A percentile compares a stretch with the other conserved stretches of the same genome.
These are phyloP conservation scores for Drosophila greeni DNA, from an alignment of 2,888 invertebrate genomes.

Conservation along the genomic window DNA sequence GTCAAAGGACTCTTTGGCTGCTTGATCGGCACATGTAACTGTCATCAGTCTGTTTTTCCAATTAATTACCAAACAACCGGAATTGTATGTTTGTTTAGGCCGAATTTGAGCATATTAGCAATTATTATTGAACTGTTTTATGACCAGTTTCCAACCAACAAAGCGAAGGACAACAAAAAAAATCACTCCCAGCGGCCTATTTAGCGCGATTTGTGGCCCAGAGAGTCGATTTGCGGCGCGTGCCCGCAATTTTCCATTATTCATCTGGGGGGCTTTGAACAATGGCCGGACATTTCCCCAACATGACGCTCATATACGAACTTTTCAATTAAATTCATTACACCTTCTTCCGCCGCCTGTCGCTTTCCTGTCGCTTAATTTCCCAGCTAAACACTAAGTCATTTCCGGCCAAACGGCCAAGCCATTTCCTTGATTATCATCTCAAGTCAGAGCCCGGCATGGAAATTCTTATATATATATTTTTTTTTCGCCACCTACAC, in stretches of 20 bases:
- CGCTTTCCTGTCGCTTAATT: slow-evolving; percentile 52
- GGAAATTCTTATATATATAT: slow-evolving; percentile 39
- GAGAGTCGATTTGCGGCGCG: slow-evolving; percentile 53
- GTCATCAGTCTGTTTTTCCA: slow-evolving; percentile 27
- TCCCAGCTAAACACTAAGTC: slow-evolving; percentile 69
- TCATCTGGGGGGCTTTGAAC: slow-evolving; percentile 12
- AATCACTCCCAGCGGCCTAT: slow-evolving; percentile 45
- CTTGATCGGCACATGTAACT: slow-evolving; percentile 39
- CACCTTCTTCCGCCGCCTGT: slow-evolving; percentile 55
- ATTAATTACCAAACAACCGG: slow-evolving; percentile 36
- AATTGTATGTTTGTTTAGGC: slow-evolving; percentile 20
- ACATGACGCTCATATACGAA: slow-evolving; percentile 50
- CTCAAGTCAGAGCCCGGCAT: slow-evolving; percentile 56
- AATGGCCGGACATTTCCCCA: slow-evolving; percentile 54
- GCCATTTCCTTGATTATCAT: slow-evolving; percentile 70
- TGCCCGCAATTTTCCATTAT: slow-evolving; percentile 32
- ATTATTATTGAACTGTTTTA: slow-evolving; percentile 51
- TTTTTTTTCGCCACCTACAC: slow-evolving; percentile 23
- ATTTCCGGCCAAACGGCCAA: slow-evolving; percentile 65
- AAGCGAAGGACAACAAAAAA: neutral
- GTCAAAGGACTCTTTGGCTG: slow-evolving; percentile 28
- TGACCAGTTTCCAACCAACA: slow-evolving; percentile 9
- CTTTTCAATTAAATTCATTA: slow-evolving; percentile 72
- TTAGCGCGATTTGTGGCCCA: slow-evolving; percentile 53
- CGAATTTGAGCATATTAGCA: slow-evolving; percentile 22